Evolutionary conservation across 2,797 vertebrate genomes (phyloP).

Genomic region (Natrix natrix): DNA sequence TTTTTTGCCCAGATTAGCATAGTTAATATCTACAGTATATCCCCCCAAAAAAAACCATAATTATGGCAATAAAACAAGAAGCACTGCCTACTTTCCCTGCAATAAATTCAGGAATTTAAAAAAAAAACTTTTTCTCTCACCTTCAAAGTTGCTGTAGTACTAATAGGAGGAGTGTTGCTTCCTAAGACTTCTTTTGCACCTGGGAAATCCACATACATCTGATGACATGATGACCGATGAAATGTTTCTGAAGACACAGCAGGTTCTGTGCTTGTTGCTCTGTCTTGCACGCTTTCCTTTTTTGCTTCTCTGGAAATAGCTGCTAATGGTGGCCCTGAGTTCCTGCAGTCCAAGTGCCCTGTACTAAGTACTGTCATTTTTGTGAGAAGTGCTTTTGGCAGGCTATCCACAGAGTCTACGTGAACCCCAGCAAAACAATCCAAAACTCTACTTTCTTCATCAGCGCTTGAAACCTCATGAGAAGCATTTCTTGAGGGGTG

Average conservation of each 20-base stretch:
- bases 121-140: slow-evolving; percentile 51
- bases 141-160: slow-evolving; percentile 55
- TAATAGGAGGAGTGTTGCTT: slow-evolving; percentile 64
- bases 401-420: slow-evolving; percentile 78
- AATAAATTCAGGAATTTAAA: background rate
- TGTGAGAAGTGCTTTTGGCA: slow-evolving; percentile 87
- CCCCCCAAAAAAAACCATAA: background rate
- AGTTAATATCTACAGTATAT: background rate
- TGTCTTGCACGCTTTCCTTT: slow-evolving; percentile 36
- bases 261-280: background rate
- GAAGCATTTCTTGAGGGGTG: slow-evolving; percentile 70
- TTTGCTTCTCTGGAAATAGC: slow-evolving; percentile 26
- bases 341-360: slow-evolving; percentile 52
- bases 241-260: slow-evolving; percentile 66
- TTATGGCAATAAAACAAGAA: background rate
- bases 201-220: slow-evolving; percentile 91
- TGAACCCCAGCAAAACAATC: slow-evolving; percentile 67
- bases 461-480: slow-evolving; percentile 62
- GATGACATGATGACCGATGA: slow-evolving; percentile 82
- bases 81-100: background rate
- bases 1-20: background rate
- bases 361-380: slow-evolving; percentile 86
- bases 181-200: slow-evolving; percentile 76
- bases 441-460: slow-evolving; percentile 64
- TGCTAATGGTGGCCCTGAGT: slow-evolving; percentile 30